Base-by-base conservation (phyloP, 2,797 vertebrate genomes). In the Pteronotus mesoamericanus region DNA sequence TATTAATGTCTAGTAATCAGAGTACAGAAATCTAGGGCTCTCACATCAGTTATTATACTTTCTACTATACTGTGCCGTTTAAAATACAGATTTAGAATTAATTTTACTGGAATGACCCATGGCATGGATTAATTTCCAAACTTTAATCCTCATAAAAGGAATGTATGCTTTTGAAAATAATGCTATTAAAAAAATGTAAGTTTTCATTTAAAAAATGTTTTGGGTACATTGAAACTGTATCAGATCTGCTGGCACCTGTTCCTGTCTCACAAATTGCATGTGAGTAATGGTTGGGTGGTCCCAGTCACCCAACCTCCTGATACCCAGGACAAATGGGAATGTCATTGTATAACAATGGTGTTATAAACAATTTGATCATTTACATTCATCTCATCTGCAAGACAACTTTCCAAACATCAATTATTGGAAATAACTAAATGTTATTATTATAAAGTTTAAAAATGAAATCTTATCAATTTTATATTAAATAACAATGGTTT, bases 401-500 rank as follows among this genome's bases (percentile, higher is more conserved):
- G 19, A 55, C 22, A 15, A 37, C 29, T 9, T 48, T 34, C 46
- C 79, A 86, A 90, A 79, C 19, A 44, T 7, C 42, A 68, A 46
- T 78, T 74, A 44, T 37, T 77, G 3, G 3, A 37, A 72, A 53
- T 94, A 48, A 44, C 61, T 75, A 64, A 61, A 66, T 24, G 75
- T 86, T 66, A 32, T 69, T 51, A 19, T 6, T 29, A 14, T 53
- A 74, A 86, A 66, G 19, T 34, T 83, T 94, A 80, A 86, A 96
- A 87, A 86, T 34, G 26, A 95, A 46, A 87, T 74, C 68, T 93
- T 95, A n/a, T n/a, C 89, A 92, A 78, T 69, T 94, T 87, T 68
- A 83, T 93, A 93, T 94, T 94, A 83, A 77, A 64, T 86, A 66
- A 74, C 80, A 95, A 53, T 24, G 10, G 0, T 9, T 39, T 39